Base-by-base conservation (phyloP, 2,888 invertebrate species). In the Thyatira batis region DNA sequence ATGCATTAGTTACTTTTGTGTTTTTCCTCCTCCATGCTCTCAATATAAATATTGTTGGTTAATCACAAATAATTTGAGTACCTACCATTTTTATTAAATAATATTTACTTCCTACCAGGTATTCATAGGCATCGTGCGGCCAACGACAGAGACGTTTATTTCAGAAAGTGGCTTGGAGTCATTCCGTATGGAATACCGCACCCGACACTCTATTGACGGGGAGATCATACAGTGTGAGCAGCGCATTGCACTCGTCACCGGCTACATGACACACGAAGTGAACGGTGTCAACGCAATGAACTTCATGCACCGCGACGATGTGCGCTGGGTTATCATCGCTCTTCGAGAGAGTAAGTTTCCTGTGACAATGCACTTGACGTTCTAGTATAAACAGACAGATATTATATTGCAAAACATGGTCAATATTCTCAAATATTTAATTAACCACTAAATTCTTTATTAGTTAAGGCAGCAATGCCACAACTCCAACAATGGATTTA, bases 151-250 rank as follows among this genome's bases (percentile, higher is more conserved):
- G 45, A 93, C 96, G 28, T 94, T 90, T 65, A 69, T 80, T 54
- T 77, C 94, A 5, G 89, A 91, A 58, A 77, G 73, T 48, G 69
- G 65, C 0, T 55, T 90, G 50, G 88, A 89, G 51, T 65, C 78
- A 0, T 84, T 76, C 69, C 94, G 94, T 54, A 95, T 97, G 89
- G 98, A 98, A 80, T 98, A 98, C 82, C 94, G 96, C 53, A 97
- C 98, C 0, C 93, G 97, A 51, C 98, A 98, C 87, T 93, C 96
- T 28, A 94, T 97, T 46, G 97, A 97, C 82, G 98, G 98, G 0
- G 94, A 95, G 60, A 97, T 98, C 55, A 95, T 98, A 51, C 96
- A 95, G 75, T 96, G 96, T 76, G 98, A 98, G 80, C 97, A 97
- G 71, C 94, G 97, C 69, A 97, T 98, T 65, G 95, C 97, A 0